These are phyloP conservation scores for Phalacrocorax pelagicus DNA, from an alignment of 2,113 vertebrate genomes.

Conservation along the genomic window DNA sequence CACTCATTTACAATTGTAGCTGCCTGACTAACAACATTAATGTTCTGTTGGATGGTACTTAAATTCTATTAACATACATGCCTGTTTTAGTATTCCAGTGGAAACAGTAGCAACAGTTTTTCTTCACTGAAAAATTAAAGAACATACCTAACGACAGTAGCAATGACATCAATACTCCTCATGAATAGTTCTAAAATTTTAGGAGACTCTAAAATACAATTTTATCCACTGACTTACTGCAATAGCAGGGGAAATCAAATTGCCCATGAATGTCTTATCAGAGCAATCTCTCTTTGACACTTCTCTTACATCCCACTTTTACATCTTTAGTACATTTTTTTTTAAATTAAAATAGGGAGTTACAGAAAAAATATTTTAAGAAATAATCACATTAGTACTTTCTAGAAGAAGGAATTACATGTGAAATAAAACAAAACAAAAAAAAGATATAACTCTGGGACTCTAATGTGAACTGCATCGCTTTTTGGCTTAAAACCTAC, in stretches of 20 bases:
- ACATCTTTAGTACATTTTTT: background rate
- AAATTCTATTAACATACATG: background rate
- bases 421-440: background rate
- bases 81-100: background rate
- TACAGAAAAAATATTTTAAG: constrained; percentile 20
- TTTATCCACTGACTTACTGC: constrained; percentile 31
- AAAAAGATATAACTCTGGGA: background rate
- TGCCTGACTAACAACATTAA: background rate
- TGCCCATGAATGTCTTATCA: constrained; percentile 17
- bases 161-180: constrained; percentile 9
- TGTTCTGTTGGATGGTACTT: background rate
- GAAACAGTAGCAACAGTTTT: constrained; percentile 3
- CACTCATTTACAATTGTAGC: background rate
- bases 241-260: constrained; percentile 57
- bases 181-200: constrained; percentile 55
- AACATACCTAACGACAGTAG: background rate
- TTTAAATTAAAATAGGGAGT: background rate
- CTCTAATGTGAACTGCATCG: background rate
- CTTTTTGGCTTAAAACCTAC: background rate
- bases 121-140: constrained; percentile 43
- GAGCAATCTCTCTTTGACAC: constrained; percentile 24
- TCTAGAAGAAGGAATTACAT: background rate
- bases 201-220: constrained; percentile 44
- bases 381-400: background rate
- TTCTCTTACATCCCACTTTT: constrained; percentile 29